Evolutionary conservation across 2,888 invertebrate species (phyloP), one percentile per base, ranked within the genome.

Genomic region (Cephus nigrinus): DNA sequence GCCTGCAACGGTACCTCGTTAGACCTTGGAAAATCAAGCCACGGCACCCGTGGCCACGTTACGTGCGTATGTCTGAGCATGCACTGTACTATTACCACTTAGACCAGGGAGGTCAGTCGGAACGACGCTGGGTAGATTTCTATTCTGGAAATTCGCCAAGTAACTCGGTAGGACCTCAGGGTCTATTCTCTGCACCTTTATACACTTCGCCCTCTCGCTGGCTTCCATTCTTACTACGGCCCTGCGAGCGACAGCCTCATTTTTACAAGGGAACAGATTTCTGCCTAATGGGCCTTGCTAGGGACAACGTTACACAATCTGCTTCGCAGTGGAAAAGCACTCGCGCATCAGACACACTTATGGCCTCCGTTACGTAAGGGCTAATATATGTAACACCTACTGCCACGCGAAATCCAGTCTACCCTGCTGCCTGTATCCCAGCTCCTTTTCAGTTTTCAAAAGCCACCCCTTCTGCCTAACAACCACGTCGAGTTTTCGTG

Each of bases 251-350:
- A 55, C 55, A 55, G 23, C 23, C 2, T 55, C 55, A 55, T 55
- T 55, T 55, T 55, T 55, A 23, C 23, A 23, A 55, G 23, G 55
- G 55, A 82, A 82, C 82, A 79, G 78, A 83, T 83, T 82, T 81
- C 77, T 81, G 79, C 82, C 81, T 87, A 85, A 86, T 86, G 82
- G 82, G 83, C 84, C 76, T 78, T 75, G 80, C 79, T 79, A 78
- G 79, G 76, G 78, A 80, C 80, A 71, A 35, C 78, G 75, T 77
- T 78, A 80, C 55, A 2, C 55, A 9, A 55, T 55, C 55, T 55
- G 23, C 55, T 55, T 55, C 23, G 2, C 55, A 55, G 55, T 55
- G 23, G 55, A 55, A 55, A 55, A 55, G 15, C 15, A 2, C 55
- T 55, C 55, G 55, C 55, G 23, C 23, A 55, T 55, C 55, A 55